phyloP scores from a whole-genome alignment of 2,113 vertebrate genomes.

The Spea multiplicata region DNA sequence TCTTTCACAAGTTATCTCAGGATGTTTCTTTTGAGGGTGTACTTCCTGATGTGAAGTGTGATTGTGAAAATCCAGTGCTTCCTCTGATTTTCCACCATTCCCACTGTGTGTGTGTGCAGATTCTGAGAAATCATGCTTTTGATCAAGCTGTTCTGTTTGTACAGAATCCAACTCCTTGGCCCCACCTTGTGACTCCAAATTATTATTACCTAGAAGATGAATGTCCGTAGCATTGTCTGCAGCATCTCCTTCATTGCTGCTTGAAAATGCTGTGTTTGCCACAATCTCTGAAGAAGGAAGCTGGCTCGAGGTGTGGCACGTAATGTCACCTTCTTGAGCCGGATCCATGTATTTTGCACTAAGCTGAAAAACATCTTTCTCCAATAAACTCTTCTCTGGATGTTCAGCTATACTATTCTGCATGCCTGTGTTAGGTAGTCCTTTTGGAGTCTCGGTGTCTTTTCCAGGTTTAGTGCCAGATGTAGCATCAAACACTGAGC shows the following conservation, averaged over 20 bases:
- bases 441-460: neutral
- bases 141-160: neutral
- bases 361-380: neutral
- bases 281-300: neutral
- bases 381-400: neutral
- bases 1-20: slow-evolving; percentile 25
- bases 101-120: neutral
- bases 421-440: neutral
- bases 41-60: slow-evolving; percentile 20
- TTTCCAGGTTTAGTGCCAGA: neutral
- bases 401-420: neutral
- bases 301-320: neutral
- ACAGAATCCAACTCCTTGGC: neutral
- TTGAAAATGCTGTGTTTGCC: neutral
- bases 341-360: neutral
- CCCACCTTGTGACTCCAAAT: no score
- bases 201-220: no score
- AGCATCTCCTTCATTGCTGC: neutral
- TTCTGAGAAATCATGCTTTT: neutral
- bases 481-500: neutral
- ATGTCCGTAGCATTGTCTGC: neutral
- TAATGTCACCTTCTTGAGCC: neutral
- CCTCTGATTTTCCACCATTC: slow-evolving; percentile 17
- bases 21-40: slow-evolving; percentile 38
- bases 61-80: slow-evolving; percentile 9